These are phyloP conservation scores for Drosophila mayri DNA, from an alignment of 1,140 invertebrate species.

Conservation along the genomic window DNA sequence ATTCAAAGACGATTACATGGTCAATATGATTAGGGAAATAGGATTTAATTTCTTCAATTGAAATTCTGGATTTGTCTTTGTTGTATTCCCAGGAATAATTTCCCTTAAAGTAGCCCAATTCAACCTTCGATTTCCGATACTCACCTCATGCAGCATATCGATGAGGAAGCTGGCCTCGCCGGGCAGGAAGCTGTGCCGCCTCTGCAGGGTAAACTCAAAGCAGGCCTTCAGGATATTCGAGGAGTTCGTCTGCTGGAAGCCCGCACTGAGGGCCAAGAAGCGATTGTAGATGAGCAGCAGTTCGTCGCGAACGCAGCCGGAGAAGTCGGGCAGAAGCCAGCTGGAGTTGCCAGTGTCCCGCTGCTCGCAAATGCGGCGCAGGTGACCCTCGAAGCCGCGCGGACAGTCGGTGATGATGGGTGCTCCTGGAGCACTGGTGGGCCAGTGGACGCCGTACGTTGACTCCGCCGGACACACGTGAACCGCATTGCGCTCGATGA, in stretches of 20 bases:
- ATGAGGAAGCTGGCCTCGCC: constrained; percentile 84
- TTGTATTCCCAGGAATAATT: neutral
- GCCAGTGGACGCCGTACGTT: constrained; percentile 87
- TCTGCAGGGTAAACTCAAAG: constrained; percentile 77
- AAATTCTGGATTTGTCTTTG: neutral
- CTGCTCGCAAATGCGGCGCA: constrained; percentile 87
- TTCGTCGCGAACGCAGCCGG: constrained; percentile 88
- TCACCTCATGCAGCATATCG: constrained; percentile 84
- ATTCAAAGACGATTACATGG: constrained; percentile 8
- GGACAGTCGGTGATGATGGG: constrained; percentile 88
- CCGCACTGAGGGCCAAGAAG: constrained; percentile 88
- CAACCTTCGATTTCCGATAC: constrained; percentile 2
- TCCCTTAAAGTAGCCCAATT: no score
- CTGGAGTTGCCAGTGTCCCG: constrained; percentile 87
- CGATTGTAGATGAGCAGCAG: constrained; percentile 88
- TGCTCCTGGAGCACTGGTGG: constrained; percentile 87
- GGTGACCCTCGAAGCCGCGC: constrained; percentile 85
- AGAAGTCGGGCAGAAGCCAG: constrained; percentile 91
- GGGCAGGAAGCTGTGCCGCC: constrained; percentile 74
- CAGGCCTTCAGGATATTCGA: constrained; percentile 85
- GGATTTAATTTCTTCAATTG: neutral
- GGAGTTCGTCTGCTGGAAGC: constrained; percentile 88
- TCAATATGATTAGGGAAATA: constrained; percentile 6
- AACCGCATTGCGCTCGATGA: constrained; percentile 87
- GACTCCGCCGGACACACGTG: constrained; percentile 86